These are phyloP conservation scores for Drosophila varians DNA, from an alignment of 1,140 invertebrate genomes.

Conservation along the genomic window DNA sequence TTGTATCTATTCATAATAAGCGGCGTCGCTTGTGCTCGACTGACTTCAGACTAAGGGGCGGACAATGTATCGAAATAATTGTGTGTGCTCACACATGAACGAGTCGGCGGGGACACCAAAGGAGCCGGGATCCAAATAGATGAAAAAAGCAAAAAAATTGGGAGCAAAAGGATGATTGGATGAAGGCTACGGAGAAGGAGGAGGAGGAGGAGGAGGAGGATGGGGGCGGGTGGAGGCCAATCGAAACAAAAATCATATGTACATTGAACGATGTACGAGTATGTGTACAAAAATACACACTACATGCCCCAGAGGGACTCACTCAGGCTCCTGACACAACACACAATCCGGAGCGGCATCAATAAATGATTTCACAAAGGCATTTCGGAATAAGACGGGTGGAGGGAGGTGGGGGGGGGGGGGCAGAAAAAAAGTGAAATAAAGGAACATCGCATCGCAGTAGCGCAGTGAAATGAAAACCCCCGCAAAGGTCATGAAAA, in stretches of 20 bases:
- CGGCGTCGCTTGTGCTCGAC: slow-evolving; percentile 41
- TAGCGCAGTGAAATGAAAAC: slow-evolving; percentile 52
- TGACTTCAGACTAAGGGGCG: slow-evolving; percentile 23
- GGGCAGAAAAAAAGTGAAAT: slow-evolving; percentile 5
- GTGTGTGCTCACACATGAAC: slow-evolving; percentile 50
- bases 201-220: no score
- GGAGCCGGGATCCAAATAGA: neutral
- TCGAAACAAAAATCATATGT: slow-evolving; percentile 50
- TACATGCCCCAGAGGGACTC: slow-evolving; percentile 72
- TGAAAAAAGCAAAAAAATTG: slow-evolving; percentile 1
- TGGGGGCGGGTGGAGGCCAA: slow-evolving; percentile 1
- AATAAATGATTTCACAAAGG: slow-evolving; percentile 80
- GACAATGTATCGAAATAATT: slow-evolving; percentile 60
- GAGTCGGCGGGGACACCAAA: slow-evolving; percentile 20
- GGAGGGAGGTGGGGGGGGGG: no score
- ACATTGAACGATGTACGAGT: slow-evolving; percentile 22
- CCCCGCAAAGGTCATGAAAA: slow-evolving; percentile 80
- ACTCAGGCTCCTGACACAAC: neutral
- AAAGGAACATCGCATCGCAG: slow-evolving; percentile 9
- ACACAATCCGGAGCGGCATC: slow-evolving; percentile 53
- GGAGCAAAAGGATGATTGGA: neutral
- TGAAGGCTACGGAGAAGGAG: neutral
- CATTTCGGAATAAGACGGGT: slow-evolving; percentile 2
- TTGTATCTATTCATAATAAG: slow-evolving; percentile 71
- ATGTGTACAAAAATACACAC: slow-evolving; percentile 60